Evolutionary conservation across 2,888 invertebrate species (phyloP).

Genomic region (Spialia ferax): DNA sequence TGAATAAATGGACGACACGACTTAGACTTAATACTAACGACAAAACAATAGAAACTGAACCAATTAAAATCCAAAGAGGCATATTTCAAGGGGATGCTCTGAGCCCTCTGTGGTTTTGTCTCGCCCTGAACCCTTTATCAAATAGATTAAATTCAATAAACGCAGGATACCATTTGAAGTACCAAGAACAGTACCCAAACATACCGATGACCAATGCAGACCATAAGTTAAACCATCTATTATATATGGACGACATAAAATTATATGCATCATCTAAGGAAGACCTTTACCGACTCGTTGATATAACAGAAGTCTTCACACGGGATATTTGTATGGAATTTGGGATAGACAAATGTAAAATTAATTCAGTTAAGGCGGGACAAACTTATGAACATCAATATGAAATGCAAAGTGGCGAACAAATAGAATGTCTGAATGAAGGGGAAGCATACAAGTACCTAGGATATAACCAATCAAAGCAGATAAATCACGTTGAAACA

Average conservation of each 20-base stretch:
- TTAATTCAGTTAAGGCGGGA: not conserved
- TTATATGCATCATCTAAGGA: not conserved
- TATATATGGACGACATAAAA: constrained; percentile 7
- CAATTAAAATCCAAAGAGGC: not conserved
- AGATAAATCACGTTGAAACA: not conserved
- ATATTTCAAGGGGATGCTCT: not conserved
- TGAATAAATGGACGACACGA: not conserved
- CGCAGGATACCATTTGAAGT: not conserved
- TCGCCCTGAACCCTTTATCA: constrained; percentile 3
- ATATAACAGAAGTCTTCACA: not conserved
- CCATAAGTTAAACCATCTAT: not conserved
- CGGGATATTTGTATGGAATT: not conserved
- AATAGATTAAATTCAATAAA: not conserved
- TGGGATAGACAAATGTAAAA: constrained; percentile 2
- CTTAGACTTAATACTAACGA: not conserved
- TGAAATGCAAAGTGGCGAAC: not conserved
- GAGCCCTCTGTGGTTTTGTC: not conserved
- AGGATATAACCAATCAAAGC: not conserved
- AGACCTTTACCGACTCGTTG: not conserved
- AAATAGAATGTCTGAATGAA: not conserved
- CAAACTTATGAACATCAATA: not conserved
- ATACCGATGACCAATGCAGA: not conserved
- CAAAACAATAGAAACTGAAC: not conserved
- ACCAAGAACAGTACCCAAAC: not conserved
- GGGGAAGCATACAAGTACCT: not conserved